Conservation (phyloP, 1,140 invertebrate species). For the Aphelenchoides fujianensis region DNA sequence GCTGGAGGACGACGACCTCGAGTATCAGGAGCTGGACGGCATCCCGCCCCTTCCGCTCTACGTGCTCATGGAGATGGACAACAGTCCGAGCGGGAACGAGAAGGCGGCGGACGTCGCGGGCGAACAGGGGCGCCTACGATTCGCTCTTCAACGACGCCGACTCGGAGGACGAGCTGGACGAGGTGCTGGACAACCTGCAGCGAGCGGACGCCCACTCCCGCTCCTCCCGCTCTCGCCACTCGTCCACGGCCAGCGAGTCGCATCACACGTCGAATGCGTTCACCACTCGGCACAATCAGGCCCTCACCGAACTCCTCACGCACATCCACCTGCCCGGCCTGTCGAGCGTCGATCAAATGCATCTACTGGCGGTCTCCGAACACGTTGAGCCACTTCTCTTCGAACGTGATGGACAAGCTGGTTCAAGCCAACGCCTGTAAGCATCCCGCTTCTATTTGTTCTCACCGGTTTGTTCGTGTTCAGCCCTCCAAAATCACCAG, state of each 20-base stretch:
- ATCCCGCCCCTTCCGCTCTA: slow-evolving; percentile 93
- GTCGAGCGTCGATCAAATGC: slow-evolving; percentile 97
- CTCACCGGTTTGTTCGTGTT: slow-evolving; percentile 51
- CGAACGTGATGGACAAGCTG: slow-evolving; percentile 59
- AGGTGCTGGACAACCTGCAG: slow-evolving; percentile 63
- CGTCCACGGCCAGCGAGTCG: slow-evolving; percentile 42
- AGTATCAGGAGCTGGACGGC: slow-evolving; percentile 91
- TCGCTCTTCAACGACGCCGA: slow-evolving; percentile 55
- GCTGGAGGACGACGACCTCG: slow-evolving; percentile 66
- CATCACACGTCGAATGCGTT: slow-evolving; percentile 44
- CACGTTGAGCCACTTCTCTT: slow-evolving; percentile 73
- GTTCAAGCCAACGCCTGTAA: slow-evolving; percentile 62
- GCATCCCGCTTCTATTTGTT: slow-evolving; percentile 69
- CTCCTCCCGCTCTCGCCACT: slow-evolving; percentile 39
- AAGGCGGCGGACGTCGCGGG: slow-evolving; percentile 21
- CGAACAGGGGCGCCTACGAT: slow-evolving; percentile 58
- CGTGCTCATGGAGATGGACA: slow-evolving; percentile 87
- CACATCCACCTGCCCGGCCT: slow-evolving; percentile 90
- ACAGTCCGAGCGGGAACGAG: slow-evolving; percentile 61
- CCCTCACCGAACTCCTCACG: slow-evolving; percentile 80
- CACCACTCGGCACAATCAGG: slow-evolving; percentile 64
- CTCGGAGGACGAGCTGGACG: slow-evolving; percentile 71
- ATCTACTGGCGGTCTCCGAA: slow-evolving; percentile 90
- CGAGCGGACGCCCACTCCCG: slow-evolving; percentile 35
- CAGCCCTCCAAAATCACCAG: slow-evolving; percentile 43